Evolutionary conservation across 2,888 invertebrate genomes (phyloP).

Genomic region (Acronicta leporina): DNA sequence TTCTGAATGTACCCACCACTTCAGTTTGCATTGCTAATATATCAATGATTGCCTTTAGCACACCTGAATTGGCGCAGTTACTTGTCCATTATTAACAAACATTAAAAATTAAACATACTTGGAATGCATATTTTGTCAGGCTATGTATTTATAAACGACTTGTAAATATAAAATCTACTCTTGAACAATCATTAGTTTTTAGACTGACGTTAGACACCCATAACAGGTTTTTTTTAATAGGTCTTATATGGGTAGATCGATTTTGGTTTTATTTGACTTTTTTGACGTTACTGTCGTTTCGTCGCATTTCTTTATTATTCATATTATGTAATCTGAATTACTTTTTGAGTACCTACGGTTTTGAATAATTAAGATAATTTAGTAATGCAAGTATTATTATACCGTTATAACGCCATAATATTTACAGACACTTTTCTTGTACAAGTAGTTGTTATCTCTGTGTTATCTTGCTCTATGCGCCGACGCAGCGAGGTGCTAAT

Average conservation of each 20-base stretch:
- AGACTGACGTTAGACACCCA: slow-evolving; percentile 10
- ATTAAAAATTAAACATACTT: slow-evolving; percentile 57
- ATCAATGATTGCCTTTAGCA: slow-evolving; percentile 41
- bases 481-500: slow-evolving; percentile 78
- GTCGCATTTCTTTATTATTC: no score
- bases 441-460: slow-evolving; percentile 50
- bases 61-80: slow-evolving; percentile 49
- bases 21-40: slow-evolving; percentile 43
- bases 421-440: slow-evolving; percentile 41
- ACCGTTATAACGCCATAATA: slow-evolving; percentile 29
- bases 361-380: neutral
- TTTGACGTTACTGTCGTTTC: no score
- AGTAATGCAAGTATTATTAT: no score
- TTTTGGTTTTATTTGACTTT: no score
- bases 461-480: slow-evolving; percentile 61
- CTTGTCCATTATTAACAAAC: slow-evolving; percentile 63
- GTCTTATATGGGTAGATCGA: neutral
- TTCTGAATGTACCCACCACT: slow-evolving; percentile 46
- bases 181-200: slow-evolving; percentile 7
- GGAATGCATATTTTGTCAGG: slow-evolving; percentile 45
- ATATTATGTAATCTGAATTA: no score
- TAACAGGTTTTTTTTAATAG: slow-evolving; percentile 23
- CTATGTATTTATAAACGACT: slow-evolving; percentile 34
- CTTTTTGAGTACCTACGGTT: neutral
- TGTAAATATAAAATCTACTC: slow-evolving; percentile 25